A percentile compares a stretch with the other conserved stretches of the same genome.
Conservation (phyloP, 2,797 vertebrate genomes). For the Percopsis omiscomaycus region DNA sequence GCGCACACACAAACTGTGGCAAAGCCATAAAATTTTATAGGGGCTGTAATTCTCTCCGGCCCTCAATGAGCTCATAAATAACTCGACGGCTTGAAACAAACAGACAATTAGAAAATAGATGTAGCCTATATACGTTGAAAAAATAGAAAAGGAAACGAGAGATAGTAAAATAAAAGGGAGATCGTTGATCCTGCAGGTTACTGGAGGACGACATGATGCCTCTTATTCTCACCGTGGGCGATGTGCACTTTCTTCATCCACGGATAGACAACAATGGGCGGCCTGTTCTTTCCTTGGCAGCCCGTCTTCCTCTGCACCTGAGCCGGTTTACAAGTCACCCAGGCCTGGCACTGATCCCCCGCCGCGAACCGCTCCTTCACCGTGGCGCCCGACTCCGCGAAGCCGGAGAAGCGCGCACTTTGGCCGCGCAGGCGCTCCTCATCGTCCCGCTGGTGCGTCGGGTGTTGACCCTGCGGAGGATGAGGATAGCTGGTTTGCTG, state of each 20-base stretch:
- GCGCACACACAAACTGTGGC: constrained; percentile 23
- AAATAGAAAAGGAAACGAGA: constrained; percentile 5
- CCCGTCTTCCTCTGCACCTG: constrained; percentile 69
- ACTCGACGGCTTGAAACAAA: constrained; percentile 62
- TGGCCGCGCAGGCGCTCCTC: constrained; percentile 47
- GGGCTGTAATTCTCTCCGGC: constrained; percentile 82
- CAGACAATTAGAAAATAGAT: constrained; percentile 63
- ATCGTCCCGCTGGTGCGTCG: constrained; percentile 52
- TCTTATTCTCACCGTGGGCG: constrained; percentile 76
- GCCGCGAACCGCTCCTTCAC: constrained; percentile 48
- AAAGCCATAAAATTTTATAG: constrained; percentile 90
- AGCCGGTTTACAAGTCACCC: constrained; percentile 68
- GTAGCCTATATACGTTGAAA: neutral
- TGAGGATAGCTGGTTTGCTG: constrained; percentile 78
- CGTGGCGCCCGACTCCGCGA: constrained; percentile 32
- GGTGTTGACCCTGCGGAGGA: constrained; percentile 74
- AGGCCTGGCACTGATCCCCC: constrained; percentile 64
- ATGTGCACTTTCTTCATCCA: constrained; percentile 97
- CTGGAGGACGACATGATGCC: neutral
- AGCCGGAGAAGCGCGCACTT: constrained; percentile 42
- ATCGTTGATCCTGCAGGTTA: neutral
- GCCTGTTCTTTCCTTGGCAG: constrained; percentile 79
- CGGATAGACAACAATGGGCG: constrained; percentile 89
- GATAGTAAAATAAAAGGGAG: neutral
- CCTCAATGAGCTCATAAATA: constrained; percentile 74